phyloP scores from a whole-genome alignment of 2,113 vertebrate species.

The Passer domesticus region DNA sequence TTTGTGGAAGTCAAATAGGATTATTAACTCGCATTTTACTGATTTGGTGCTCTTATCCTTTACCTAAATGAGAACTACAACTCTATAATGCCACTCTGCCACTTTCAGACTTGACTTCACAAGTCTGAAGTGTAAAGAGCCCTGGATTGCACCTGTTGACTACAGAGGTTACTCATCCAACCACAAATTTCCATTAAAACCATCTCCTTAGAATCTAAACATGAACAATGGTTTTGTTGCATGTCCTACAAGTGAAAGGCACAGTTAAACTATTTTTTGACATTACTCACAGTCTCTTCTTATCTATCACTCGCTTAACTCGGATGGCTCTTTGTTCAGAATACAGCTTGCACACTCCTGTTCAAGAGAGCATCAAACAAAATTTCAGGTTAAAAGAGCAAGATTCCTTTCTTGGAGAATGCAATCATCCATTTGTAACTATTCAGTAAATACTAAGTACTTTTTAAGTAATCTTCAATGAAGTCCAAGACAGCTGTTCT shows the following conservation, averaged over 20 bases:
- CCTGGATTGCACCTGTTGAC: not conserved
- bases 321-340: slow-evolving; percentile 95
- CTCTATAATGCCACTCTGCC: not conserved
- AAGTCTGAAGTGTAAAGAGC: not conserved
- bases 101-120: not conserved
- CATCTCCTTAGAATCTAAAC: not conserved
- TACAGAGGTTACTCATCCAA: not conserved
- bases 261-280: not conserved
- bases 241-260: not conserved
- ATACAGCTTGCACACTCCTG: slow-evolving; percentile 96
- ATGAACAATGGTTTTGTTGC: not conserved
- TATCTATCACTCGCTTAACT: slow-evolving; percentile 93
- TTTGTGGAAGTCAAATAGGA: not conserved
- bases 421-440: not conserved
- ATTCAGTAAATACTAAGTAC: slow-evolving; percentile 66
- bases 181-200: not conserved
- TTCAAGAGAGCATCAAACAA: not conserved
- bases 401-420: not conserved
- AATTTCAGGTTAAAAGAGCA: not conserved
- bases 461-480: slow-evolving; percentile 88
- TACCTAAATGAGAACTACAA: not conserved
- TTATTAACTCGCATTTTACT: not conserved
- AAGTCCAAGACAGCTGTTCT: slow-evolving; percentile 88
- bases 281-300: slow-evolving; percentile 92
- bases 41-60: not conserved